phyloP scores from a whole-genome alignment of 2,113 vertebrate species.

The Leucopsar rothschildi region DNA sequence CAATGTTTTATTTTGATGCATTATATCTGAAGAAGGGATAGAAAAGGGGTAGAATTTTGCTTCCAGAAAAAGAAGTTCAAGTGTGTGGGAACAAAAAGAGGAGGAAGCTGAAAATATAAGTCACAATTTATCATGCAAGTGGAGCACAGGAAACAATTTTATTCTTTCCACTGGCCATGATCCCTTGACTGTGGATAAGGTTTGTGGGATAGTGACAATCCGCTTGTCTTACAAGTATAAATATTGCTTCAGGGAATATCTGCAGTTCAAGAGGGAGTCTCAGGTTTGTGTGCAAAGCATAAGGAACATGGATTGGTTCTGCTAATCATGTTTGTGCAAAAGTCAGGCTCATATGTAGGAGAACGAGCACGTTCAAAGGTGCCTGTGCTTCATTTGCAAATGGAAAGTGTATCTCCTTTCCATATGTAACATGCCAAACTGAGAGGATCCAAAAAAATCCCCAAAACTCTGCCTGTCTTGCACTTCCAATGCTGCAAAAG shows the following conservation, averaged over 20 bases:
- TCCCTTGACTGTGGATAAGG: not conserved
- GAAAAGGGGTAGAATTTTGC: rapidly evolving
- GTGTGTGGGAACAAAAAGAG: not conserved
- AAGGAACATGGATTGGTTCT: not conserved
- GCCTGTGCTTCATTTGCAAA: not conserved
- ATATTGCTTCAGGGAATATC: not conserved
- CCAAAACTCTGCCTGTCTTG: not conserved
- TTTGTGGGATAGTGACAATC: not conserved
- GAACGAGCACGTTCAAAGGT: not conserved
- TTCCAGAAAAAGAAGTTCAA: not conserved
- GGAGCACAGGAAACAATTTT: not conserved
- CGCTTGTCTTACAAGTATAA: not conserved
- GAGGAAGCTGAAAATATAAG: not conserved
- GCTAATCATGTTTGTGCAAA: not conserved
- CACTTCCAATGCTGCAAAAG: not conserved
- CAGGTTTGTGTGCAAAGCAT: not conserved
- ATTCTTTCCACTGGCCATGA: not conserved
- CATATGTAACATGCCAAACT: not conserved
- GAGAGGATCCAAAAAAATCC: not conserved
- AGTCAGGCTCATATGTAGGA: not conserved
- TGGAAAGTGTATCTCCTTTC: not conserved
- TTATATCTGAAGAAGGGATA: not conserved
- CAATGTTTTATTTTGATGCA: not conserved
- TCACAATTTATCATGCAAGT: not conserved
- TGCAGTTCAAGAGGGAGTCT: not conserved